These are phyloP conservation scores for Malaclemys terrapin DNA, from an alignment of 2,113 vertebrate species.

Conservation along the genomic window DNA sequence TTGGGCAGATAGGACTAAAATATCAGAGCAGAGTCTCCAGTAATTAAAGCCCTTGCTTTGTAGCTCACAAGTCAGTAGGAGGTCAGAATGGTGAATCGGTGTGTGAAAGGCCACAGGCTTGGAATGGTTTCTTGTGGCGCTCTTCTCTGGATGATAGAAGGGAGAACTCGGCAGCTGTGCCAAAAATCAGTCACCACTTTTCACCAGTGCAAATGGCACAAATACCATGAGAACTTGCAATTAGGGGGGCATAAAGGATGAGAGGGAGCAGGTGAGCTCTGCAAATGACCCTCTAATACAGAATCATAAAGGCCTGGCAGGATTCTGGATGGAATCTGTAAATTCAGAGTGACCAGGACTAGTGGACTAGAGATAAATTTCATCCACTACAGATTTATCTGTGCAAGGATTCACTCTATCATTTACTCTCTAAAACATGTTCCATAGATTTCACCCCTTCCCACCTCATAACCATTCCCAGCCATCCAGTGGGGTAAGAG, in stretches of 20 bases:
- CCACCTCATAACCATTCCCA: not conserved
- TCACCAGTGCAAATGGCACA: not conserved
- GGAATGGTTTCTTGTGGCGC: slow-evolving; percentile 46
- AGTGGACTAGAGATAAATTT: slow-evolving; percentile 26
- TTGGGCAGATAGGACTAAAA: not conserved
- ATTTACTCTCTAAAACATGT: slow-evolving; percentile 45
- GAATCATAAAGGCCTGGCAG: rapidly evolving
- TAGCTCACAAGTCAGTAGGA: not conserved
- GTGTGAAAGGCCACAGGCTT: not conserved
- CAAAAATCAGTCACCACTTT: not conserved
- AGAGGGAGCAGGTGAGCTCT: not conserved
- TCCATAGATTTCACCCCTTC: not conserved
- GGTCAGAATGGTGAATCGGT: not conserved
- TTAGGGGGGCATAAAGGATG: not conserved
- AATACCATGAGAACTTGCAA: not conserved
- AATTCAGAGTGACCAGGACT: slow-evolving; percentile 30
- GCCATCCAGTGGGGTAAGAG: not conserved
- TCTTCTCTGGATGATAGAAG: not conserved
- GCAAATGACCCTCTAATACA: not conserved
- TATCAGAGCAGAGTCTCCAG: not conserved
- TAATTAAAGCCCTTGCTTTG: slow-evolving; percentile 1
- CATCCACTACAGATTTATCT: slow-evolving; percentile 4
- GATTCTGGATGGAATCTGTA: not conserved
- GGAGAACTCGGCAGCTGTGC: not conserved
- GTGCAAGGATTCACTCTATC: slow-evolving; percentile 50